Base-by-base conservation (phyloP, 2,888 invertebrate genomes). In the Pimpla rufipes region DNA sequence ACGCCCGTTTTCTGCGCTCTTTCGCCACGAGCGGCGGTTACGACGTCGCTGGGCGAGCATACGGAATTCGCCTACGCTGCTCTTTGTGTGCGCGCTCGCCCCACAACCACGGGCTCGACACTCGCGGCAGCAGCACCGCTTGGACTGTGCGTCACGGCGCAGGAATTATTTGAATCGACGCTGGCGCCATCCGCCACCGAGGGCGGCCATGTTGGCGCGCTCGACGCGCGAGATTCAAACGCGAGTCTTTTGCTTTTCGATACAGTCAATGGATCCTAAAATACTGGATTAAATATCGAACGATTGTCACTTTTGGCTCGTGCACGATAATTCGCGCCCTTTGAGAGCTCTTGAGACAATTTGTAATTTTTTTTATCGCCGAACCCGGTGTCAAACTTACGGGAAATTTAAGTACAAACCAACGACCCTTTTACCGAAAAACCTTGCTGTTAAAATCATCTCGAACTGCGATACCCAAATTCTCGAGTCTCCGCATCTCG, bases 61-160 rank as follows among this genome's bases (percentile, higher is more conserved):
- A 57, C 42, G 42, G 29, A 59, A 67, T 67, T 79, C 67, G 64
- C 66, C 21, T 66, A 62, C 55, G 16, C 21, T 68, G 6, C 29
- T 45, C 73, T 59, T 23, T 57, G 16, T 73, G 29, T 45, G n/a
- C 35, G 40, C 50, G 16, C 47, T 5, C 29, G 11, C 37, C n/a
- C 47, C 64, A 40, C 74, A 62, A 42, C 55, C 16, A 35, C 55
- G 40, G 40, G 8, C 40, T 40, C 21, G 40, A 70, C 42, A 37
- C 62, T 62, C 62, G 18, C 16, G 16, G n/a, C 47, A 29, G 29
- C 47, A 37, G 42, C 11, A 70, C 73, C 45, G 64, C 64, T 59
- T 77, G 75, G 67, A 73, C 80, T 80, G 80, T 83, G 83, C 81
- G 81, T 84, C 79, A 86, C 81, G 76, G 81, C 71, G 80, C 79